Base-by-base conservation (phyloP, 2,888 invertebrate genomes). In the Drosophila barbarae region DNA sequence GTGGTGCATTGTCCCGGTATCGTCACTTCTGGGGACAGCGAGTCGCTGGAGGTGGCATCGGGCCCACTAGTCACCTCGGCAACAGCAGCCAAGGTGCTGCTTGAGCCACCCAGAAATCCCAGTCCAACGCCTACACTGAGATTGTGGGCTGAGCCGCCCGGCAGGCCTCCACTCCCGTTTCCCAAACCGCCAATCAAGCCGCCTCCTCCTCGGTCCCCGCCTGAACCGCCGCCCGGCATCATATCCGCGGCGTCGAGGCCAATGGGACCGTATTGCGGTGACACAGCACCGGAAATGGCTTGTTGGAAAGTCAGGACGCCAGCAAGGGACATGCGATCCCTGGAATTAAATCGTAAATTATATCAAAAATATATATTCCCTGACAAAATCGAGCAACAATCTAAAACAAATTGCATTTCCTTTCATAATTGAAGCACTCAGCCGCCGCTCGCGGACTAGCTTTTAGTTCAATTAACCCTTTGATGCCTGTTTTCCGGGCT, bases 251-350 rank as follows among this genome's bases (percentile, higher is more conserved):
- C 35, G 7, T 42, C 34, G 0, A 54, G 36, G 5, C 49, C n/a
- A 35, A 54, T 35, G 35, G 36, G 28, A 47, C 73, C 61, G 49
- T 87, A 87, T 30, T 88, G 89, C 1, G 89, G 89, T 10, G 89
- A 89, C 12, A 89, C 89, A 6, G 88, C 89, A 5, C 89, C 89
- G 30, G 87, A 87, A 82, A 89, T 88, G 15, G 87, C 89, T 58
- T 89, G 89, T 60, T 89, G 89, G 61, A 89, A 87, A 39, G 89
- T 88, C 39, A 89, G 73, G 18, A 88, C 88, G 26, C 88, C 85
- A 18, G 64, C 83, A 65, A 84, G 59, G 9, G 81, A 64, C 61
- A 86, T 84, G 60, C 87, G 84, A 53, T 89, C 89, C 55, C 89
- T 89, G 76, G 3, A 75, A 77, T 9, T 12, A n/a, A n/a, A 12